Evolutionary conservation across 2,113 vertebrate species (phyloP).

Genomic region (Neotoma lepida): DNA sequence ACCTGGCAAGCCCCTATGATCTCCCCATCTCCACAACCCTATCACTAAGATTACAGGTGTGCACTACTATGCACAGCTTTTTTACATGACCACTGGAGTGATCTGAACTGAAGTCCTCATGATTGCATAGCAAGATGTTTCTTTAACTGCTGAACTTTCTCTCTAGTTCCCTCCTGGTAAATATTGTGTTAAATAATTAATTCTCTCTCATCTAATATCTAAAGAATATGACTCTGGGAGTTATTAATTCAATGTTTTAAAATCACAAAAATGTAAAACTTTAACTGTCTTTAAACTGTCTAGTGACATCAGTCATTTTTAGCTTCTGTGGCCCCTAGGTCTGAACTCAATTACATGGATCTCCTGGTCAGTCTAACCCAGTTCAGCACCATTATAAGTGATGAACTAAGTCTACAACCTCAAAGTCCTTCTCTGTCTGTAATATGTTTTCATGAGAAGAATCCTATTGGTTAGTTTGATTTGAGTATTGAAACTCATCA

Average conservation of each 20-base stretch:
- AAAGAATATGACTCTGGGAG: not conserved
- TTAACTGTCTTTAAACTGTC: constrained; percentile 6
- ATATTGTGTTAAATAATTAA: not conserved
- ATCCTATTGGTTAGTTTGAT: not conserved
- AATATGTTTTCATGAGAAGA: constrained; percentile 29
- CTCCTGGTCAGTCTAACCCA: not conserved
- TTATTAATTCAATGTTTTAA: not conserved
- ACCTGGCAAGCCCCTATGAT: not conserved
- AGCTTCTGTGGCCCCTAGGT: not conserved
- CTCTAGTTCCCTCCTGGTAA: not conserved
- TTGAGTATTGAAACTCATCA: constrained; percentile 13
- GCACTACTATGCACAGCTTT: not conserved
- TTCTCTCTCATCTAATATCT: not conserved
- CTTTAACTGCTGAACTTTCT: not conserved
- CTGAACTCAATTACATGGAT: constrained; percentile 2
- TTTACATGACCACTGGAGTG: not conserved
- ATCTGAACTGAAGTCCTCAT: not conserved
- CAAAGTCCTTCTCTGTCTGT: not conserved
- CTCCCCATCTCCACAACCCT: not conserved
- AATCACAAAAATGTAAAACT: constrained; percentile 12
- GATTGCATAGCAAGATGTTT: not conserved
- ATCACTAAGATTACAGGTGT: too few relatives aligned
- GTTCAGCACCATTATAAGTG: not conserved
- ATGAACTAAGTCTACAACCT: not conserved
- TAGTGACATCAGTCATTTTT: constrained; percentile 7